Evolutionary conservation across 2,888 invertebrate species (phyloP), one percentile per base, ranked within the genome.

Genomic region (Synanthedon vespiformis): DNA sequence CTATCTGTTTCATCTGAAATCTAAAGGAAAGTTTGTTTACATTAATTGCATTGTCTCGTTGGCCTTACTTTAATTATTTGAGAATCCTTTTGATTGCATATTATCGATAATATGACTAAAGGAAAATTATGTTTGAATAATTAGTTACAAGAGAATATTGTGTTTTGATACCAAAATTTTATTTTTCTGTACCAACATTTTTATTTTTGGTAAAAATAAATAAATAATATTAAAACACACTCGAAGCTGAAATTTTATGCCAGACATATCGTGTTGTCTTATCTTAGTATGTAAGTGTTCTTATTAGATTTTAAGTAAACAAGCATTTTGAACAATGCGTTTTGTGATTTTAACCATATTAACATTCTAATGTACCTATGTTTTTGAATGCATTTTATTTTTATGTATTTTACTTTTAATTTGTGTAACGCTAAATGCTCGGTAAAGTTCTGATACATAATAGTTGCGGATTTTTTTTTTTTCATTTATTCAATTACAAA

Each of bases 261-360:
- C 76, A 79, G 86, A 84, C 84, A 83, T 83, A 74, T 70, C 68
- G 63, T 55, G 64, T 61, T 65, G 56, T 61, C 69, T 66, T 60
- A 64, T 67, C 77, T 78, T 71, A 69, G 72, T 74, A 61, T 73
- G 64, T 77, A 18, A 72, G 68, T 73, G 22, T 66, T 79, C 67
- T 44, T 13, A 48, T 48, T 11, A 18, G 18, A 16, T 14, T 10
- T 13, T 48, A 48, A 12, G 48, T 12, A 16, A 18, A 18, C 16
- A 16, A 48, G 48, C 18, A 22, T 48, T n/a, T 48, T 48, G 16
- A 12, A 67, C 73, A 63, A 57, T 77, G 82, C 82, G 80, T 80
- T 81, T 81, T 83, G 34, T 80, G 77, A 84, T 86, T 86, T 86
- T 87, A 87, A 86, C 86, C 72, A 61, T 73, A 83, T 81, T 87